Base-by-base conservation (phyloP, 2,888 invertebrate genomes). In the Eupithecia exiguata region DNA sequence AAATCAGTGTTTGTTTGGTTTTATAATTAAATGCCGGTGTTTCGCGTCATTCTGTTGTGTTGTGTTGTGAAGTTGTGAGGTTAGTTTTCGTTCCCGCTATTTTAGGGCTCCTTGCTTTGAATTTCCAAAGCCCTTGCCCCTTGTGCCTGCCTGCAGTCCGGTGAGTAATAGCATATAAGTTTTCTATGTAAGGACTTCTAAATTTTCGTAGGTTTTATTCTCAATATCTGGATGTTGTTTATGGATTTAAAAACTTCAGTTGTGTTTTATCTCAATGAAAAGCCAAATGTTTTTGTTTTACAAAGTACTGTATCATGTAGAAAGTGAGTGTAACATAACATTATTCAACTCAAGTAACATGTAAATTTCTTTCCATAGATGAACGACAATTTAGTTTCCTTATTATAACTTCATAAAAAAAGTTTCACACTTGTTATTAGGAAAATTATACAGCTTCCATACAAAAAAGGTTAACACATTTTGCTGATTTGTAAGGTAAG, bases 51-150 rank as follows among this genome's bases (percentile, higher is more conserved):
- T 74, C 71, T 80, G 84, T 82, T 73, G 49, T 53, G 21, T 86
- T 73, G 87, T 84, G 85, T 86, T 88, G 84, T 82, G 86, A 86
- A 85, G 85, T 83, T 84, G 74, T 76, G 88, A 93, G 94, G 93
- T 94, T 93, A 93, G 91, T 91, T 93, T 91, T 86, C 82, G 89
- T 93, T 93, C 93, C 92, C 92, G 93, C 93, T 93, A 86, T 78
- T 90, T 88, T 86, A 84, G 84, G 83, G 86, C 83, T 82, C 79
- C 83, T 83, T 68, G 71, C 62, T 66, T 62, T 63, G 72, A 40
- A 49, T 69, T 68, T 53, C 68, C 58, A 62, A 69, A 72, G 67
- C 68, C 65, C 73, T 63, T 83, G 83, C 78, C 79, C 85, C 83
- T 77, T 76, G 77, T 78, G 88, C 86, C 88, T 84, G 89, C 80